A percentile compares a stretch with the other conserved stretches of the same genome.
Evolutionary conservation across 2,888 invertebrate genomes (phyloP).

Genomic region (Ypsolopha scabrella): DNA sequence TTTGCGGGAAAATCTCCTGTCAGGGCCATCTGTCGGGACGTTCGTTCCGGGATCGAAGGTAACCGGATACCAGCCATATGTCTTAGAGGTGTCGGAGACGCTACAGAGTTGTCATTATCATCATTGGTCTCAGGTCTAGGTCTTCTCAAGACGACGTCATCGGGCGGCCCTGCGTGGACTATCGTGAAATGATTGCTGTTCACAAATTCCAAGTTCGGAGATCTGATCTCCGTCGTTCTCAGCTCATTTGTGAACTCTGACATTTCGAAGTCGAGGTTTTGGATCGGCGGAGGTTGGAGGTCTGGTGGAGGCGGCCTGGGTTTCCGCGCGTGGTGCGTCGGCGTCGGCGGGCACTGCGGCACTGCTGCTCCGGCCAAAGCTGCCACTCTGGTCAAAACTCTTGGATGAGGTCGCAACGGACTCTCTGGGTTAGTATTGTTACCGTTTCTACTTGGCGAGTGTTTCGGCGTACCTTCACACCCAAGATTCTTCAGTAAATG

Average conservation of each 20-base stretch:
- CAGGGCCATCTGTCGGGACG: constrained; percentile 66
- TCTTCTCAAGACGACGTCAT: constrained; percentile 59
- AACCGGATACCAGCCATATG: constrained; percentile 81
- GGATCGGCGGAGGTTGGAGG: constrained; percentile 63
- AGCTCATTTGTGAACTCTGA: constrained; percentile 60
- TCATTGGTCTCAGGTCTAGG: constrained; percentile 47
- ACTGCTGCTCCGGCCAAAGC: constrained; percentile 66
- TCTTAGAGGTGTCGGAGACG: constrained; percentile 72
- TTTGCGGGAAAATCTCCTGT: constrained; percentile 66
- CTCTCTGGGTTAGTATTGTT: constrained; percentile 34
- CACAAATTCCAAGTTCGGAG: constrained; percentile 66
- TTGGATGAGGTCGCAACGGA: constrained; percentile 72
- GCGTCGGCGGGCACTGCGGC: constrained; percentile 87
- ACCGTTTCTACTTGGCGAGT: constrained; percentile 41
- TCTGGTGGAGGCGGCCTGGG: constrained; percentile 71
- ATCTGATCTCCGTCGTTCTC: constrained; percentile 62
- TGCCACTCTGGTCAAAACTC: constrained; percentile 71
- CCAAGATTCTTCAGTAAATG: constrained; percentile 54
- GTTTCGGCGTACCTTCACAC: constrained; percentile 53
- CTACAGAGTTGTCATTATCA: constrained; percentile 57
- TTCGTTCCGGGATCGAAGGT: constrained; percentile 85
- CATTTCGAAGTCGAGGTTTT: constrained; percentile 56
- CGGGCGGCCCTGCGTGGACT: constrained; percentile 61
- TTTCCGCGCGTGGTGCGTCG: constrained; percentile 85
- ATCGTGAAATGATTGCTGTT: constrained; percentile 70